A percentile compares a stretch with the other conserved stretches of the same genome.
These are phyloP conservation scores for Arbacia lixula DNA, from an alignment of 53 echinoderm and acorn worm species.

Conservation along the genomic window DNA sequence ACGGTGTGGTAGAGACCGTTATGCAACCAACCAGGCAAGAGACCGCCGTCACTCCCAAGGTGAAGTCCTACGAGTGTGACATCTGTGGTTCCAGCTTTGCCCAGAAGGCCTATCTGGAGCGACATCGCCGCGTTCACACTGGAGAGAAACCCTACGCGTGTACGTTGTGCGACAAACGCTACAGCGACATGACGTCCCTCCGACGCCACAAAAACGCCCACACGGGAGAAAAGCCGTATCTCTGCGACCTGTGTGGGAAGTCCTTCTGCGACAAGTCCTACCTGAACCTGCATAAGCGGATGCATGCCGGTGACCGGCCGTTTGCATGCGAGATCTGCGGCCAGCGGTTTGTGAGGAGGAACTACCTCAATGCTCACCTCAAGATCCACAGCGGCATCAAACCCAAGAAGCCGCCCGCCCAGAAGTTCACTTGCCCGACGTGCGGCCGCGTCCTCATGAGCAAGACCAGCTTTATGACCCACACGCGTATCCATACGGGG, in stretches of 20 bases:
- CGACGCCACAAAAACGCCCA: constrained; percentile 2
- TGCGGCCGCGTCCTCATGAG: constrained; percentile 29
- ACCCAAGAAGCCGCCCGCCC: neutral
- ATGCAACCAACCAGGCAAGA: neutral
- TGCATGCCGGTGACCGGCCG: constrained; percentile 29
- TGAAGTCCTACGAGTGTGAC: constrained; percentile 25
- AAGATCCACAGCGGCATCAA: neutral
- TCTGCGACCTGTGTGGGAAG: constrained; percentile 42
- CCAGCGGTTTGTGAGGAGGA: constrained; percentile 14
- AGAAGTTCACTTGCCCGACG: neutral
- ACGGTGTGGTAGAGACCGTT: neutral
- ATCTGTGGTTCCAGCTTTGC: constrained; percentile 17
- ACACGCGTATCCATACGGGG: constrained; percentile 31
- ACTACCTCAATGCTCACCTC: constrained; percentile 22
- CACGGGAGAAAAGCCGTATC: constrained; percentile 10
- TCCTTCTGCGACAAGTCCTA: constrained; percentile 29
- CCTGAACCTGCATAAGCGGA: constrained; percentile 32
- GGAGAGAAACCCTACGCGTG: constrained; percentile 25
- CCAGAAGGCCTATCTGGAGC: constrained; percentile 8
- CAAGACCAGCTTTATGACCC: neutral
- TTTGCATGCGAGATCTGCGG: constrained; percentile 12
- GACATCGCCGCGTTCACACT: constrained; percentile 40
- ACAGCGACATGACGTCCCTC: constrained; percentile 3
- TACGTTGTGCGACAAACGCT: constrained; percentile 9
- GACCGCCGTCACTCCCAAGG: neutral